Percentiles rank a stretch among this genome's conserved stretches.
Evolutionary conservation across 2,113 vertebrate species (phyloP).

Genomic region (Grallaria varia): DNA sequence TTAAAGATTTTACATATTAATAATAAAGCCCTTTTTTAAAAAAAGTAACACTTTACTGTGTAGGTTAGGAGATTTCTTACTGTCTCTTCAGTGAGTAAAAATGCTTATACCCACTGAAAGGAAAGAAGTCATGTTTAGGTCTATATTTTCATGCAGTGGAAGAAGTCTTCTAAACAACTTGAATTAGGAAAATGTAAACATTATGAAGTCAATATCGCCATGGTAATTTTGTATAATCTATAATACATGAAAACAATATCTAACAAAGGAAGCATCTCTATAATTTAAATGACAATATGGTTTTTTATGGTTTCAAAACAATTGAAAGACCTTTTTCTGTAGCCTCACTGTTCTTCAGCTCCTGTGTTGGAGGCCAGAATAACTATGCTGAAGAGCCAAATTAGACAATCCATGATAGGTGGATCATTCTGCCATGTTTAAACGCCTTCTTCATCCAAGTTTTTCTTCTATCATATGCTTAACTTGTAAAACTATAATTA

Average conservation of each 20-base stretch:
- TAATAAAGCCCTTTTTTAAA: neutral
- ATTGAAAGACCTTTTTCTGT: neutral
- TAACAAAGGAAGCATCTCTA: neutral
- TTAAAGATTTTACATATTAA: neutral
- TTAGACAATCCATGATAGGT: neutral
- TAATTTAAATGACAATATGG: neutral
- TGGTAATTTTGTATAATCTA: neutral
- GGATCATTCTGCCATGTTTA: neutral
- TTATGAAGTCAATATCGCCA: neutral
- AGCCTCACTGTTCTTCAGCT: neutral
- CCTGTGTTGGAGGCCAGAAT: accelerated
- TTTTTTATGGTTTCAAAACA: neutral
- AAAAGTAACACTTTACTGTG: neutral
- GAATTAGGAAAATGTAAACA: neutral
- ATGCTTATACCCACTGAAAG: neutral
- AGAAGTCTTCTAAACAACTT: neutral
- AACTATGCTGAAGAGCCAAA: neutral
- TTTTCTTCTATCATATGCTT: neutral
- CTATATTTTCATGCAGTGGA: neutral
- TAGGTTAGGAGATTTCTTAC: neutral
- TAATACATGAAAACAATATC: neutral
- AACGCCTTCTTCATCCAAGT: neutral
- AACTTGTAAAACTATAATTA: neutral
- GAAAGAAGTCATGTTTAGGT: neutral
- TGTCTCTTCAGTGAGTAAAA: neutral